Base-by-base conservation (phyloP, 2,888 invertebrate genomes). In the Leptarthrus brevirostris region DNA sequence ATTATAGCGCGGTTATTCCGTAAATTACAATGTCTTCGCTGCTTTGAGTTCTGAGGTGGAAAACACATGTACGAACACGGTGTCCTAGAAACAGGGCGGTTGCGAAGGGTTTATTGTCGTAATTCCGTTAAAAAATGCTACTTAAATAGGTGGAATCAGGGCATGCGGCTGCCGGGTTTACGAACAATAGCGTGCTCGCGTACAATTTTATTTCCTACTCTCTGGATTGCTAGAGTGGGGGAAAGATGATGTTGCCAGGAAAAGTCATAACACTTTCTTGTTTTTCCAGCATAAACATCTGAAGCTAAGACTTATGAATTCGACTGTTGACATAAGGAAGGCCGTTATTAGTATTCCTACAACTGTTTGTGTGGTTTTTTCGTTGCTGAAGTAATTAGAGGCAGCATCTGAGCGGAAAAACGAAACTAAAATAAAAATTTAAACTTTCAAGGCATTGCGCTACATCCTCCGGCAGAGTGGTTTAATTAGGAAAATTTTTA, bases 11-110 rank as follows among this genome's bases (percentile, higher is more conserved):
- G 69, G 26, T 69, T 69, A 69, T 69, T 3, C 14, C 52, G 69
- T 69, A 34, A 69, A 18, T 69, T 69, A 69, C 69, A 69, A 69
- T 52, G 34, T 69, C 69, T 69, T 69, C 69, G 16, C 14, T 20
- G 69, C 69, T 52, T 44, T 18, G 20, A 44, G 69, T 34, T 8
- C 24, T 26, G 24, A 14, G 30, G 34, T 69, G 30, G 69, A 18
- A 22, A 69, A 20, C 52, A 52, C 69, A 69, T 52, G 69, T 69
- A 69, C 18, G 16, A 52, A 26, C 16, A 2, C 40, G n/a, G n/a
- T 52, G 30, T 52, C 30, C 69, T 20, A 22, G 49, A 52, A 30
- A 30, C 34, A 49, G 14, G 24, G 22, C 34, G 16, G 69, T 16
- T 30, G 20, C 18, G 16, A 30, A 44, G 30, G 36, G 10, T 52